These are phyloP conservation scores for Amorpha juglandis DNA, from an alignment of 2,888 invertebrate genomes.

Conservation along the genomic window DNA sequence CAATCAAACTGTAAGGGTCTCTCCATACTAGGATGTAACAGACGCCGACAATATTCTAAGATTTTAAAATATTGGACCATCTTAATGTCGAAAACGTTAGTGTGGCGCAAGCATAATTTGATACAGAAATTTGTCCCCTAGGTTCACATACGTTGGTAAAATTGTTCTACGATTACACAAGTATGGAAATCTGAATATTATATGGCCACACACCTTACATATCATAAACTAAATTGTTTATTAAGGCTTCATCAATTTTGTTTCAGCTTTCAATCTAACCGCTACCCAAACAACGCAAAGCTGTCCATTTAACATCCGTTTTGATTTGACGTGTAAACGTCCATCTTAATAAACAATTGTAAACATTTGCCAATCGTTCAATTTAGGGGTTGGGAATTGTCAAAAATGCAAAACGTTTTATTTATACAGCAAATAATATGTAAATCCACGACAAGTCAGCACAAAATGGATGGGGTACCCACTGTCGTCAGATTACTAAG, in stretches of 20 bases:
- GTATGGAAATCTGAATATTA: too few relatives aligned
- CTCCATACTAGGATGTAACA: too few relatives aligned
- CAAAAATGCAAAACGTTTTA: constrained; percentile 19
- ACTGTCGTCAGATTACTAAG: constrained; percentile 44
- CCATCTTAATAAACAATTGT: constrained; percentile 13
- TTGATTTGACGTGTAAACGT: constrained; percentile 2
- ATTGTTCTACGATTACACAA: too few relatives aligned
- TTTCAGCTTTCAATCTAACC: neutral
- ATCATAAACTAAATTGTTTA: neutral
- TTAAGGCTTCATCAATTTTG: neutral
- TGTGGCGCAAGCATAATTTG: too few relatives aligned
- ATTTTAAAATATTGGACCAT: too few relatives aligned
- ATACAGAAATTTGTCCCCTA: too few relatives aligned
- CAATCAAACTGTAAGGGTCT: too few relatives aligned
- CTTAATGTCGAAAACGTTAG: too few relatives aligned
- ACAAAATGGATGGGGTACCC: constrained; percentile 51
- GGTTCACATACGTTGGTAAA: too few relatives aligned
- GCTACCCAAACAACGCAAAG: neutral
- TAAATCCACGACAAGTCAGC: constrained; percentile 45
- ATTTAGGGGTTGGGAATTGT: constrained; percentile 13
- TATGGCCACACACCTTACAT: too few relatives aligned
- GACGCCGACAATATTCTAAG: too few relatives aligned
- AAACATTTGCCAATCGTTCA: constrained; percentile 17
- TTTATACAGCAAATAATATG: constrained; percentile 26
- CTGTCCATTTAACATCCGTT: neutral